A percentile compares a stretch with the other conserved stretches of the same genome.
These are phyloP conservation scores for Eilema sororculum DNA, from an alignment of 2,888 invertebrate genomes.

Conservation along the genomic window DNA sequence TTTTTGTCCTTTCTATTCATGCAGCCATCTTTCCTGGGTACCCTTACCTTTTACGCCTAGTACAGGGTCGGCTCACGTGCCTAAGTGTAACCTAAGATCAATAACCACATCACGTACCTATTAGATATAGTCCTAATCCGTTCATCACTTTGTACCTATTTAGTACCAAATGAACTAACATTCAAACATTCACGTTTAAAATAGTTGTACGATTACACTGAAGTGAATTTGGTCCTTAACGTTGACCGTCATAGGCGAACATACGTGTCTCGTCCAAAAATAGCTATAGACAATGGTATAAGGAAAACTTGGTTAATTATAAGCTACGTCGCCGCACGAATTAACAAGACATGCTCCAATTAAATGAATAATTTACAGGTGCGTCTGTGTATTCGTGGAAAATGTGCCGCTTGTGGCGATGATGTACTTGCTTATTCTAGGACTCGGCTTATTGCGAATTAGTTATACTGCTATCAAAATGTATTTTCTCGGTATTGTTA, in stretches of 20 bases:
- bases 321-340: constrained; percentile 38
- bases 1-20: too few species aligned
- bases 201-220: background rate
- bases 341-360: constrained; percentile 29
- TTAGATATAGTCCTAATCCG: background rate
- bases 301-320: constrained; percentile 50
- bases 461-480: background rate
- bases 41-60: too few species aligned
- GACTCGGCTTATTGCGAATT: background rate
- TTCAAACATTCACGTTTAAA: background rate
- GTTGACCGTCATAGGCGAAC: constrained; percentile 52
- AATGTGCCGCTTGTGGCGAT: constrained; percentile 6
- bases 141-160: background rate
- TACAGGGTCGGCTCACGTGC: too few species aligned
- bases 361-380: constrained; percentile 31
- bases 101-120: too few species aligned
- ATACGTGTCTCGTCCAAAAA: constrained; percentile 55
- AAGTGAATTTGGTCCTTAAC: constrained; percentile 24
- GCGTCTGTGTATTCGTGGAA: constrained; percentile 16
- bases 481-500: background rate
- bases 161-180: background rate
- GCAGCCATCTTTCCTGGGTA: too few species aligned
- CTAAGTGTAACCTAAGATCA: too few species aligned
- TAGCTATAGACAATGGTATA: constrained; percentile 51
- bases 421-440: background rate